Evolutionary conservation across 2,113 vertebrate genomes (phyloP).

Genomic region (Megaceryle torquata): DNA sequence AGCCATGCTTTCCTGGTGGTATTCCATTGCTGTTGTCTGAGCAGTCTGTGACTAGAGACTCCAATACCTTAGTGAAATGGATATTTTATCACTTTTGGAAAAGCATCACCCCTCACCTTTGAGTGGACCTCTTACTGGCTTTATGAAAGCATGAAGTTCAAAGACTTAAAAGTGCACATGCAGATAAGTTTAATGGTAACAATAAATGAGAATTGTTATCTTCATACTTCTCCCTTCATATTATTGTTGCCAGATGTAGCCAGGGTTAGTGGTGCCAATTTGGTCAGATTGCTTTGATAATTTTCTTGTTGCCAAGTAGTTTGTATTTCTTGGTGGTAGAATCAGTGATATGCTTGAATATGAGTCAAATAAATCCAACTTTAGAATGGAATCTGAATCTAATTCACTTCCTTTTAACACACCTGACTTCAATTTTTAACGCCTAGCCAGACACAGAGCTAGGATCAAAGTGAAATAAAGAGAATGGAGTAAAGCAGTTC

Average conservation of each 20-base stretch:
- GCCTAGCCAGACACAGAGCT: conserved; percentile 2
- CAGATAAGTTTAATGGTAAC: conserved; percentile 49
- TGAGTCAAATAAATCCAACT: conserved; percentile 14
- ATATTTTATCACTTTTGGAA: conserved; percentile 4
- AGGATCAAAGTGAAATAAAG: conserved; percentile 51
- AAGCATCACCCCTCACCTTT: conserved; percentile 13
- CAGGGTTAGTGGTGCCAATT: conserved; percentile 21
- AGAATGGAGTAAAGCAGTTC: neutral
- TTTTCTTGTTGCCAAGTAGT: conserved; percentile 46
- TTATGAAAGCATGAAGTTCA: conserved; percentile 28
- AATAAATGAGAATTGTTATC: conserved; percentile 60
- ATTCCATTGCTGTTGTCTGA: neutral
- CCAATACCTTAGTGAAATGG: neutral
- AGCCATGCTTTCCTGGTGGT: neutral
- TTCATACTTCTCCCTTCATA: conserved; percentile 10
- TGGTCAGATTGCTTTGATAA: conserved; percentile 61
- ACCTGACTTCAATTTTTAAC: conserved; percentile 65
- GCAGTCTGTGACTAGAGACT: neutral
- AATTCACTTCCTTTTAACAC: conserved; percentile 40
- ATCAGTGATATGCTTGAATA: conserved; percentile 35
- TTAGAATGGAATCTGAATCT: conserved; percentile 55
- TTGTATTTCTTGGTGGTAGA: conserved; percentile 47
- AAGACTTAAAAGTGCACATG: neutral
- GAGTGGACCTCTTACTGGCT: neutral
- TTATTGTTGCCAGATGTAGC: conserved; percentile 58